These are phyloP conservation scores for Syngnathus floridae DNA, from an alignment of 2,113 vertebrate species.

Conservation along the genomic window DNA sequence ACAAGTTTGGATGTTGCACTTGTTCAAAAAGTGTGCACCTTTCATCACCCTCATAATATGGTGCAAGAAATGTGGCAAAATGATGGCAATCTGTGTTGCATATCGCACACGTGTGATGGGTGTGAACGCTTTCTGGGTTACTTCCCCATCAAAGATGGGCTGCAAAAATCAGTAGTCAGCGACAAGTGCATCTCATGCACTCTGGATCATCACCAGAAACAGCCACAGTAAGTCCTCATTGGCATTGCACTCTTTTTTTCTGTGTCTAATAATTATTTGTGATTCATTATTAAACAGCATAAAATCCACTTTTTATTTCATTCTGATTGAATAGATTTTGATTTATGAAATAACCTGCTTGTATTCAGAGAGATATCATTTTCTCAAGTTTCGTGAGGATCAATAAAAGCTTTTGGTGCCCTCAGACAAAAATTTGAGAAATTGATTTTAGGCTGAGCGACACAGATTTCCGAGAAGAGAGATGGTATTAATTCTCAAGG, in stretches of 20 bases:
- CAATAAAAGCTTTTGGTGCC: not conserved
- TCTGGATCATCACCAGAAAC: conserved; percentile 36
- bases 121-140: conserved; percentile 19
- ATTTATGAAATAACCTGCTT: not conserved
- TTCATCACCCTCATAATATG: not conserved
- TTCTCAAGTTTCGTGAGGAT: not conserved
- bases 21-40: conserved; percentile 16
- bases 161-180: conserved; percentile 33
- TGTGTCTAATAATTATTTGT: not conserved
- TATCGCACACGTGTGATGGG: conserved; percentile 19
- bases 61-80: conserved; percentile 9
- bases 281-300: not conserved
- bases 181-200: conserved; percentile 12
- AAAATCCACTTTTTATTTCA: not conserved
- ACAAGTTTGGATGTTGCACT: conserved; percentile 23
- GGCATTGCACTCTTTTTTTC: not conserved
- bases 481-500: not conserved
- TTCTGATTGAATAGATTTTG: not conserved
- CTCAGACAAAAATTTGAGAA: not conserved
- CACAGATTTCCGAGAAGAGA: not conserved
- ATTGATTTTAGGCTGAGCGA: not conserved
- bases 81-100: conserved; percentile 9
- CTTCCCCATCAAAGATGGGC: conserved; percentile 48
- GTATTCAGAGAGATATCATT: not conserved
- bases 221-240: conserved; percentile 42